phyloP scores from a whole-genome alignment of 2,113 vertebrate genomes.

The Ginglymostoma cirratum region DNA sequence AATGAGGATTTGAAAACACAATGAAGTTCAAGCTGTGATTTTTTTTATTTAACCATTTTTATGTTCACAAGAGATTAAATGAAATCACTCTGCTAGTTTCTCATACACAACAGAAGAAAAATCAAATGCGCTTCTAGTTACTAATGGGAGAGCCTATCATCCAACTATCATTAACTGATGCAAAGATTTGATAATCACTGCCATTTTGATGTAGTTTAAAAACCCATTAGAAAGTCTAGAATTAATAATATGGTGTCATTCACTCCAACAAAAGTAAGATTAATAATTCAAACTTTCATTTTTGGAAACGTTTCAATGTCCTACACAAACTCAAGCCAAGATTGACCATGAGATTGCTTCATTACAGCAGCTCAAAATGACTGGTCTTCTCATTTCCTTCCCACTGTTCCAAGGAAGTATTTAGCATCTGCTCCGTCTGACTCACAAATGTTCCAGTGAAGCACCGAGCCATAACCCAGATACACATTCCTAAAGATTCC shows the following conservation, averaged over 20 bases:
- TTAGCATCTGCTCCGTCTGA: background rate
- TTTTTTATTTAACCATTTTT: background rate
- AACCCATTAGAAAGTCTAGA: conserved; percentile 10
- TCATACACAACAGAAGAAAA: background rate
- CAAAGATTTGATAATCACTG: background rate
- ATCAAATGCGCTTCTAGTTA: background rate
- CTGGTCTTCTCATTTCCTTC: background rate
- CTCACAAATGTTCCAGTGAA: background rate
- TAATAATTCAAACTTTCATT: background rate
- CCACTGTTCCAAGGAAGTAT: background rate
- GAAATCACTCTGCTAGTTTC: conserved; percentile 10
- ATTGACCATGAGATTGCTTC: background rate
- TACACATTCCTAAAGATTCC: background rate
- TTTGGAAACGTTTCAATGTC: too few relatives aligned
- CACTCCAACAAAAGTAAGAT: background rate
- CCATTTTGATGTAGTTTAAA: conserved; percentile 7
- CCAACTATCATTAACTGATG: conserved; percentile 11
- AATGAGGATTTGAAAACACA: background rate
- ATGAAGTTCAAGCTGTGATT: background rate
- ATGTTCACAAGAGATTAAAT: conserved; percentile 28
- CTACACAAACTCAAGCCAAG: background rate
- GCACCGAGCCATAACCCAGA: background rate
- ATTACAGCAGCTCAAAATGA: too few relatives aligned
- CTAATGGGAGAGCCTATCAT: conserved; percentile 4
- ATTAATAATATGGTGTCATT: background rate